Percentiles rank a stretch among this genome's conserved stretches.
phyloP scores from a whole-genome alignment of 2,888 invertebrate species.

The Drosophila maculinotata region DNA sequence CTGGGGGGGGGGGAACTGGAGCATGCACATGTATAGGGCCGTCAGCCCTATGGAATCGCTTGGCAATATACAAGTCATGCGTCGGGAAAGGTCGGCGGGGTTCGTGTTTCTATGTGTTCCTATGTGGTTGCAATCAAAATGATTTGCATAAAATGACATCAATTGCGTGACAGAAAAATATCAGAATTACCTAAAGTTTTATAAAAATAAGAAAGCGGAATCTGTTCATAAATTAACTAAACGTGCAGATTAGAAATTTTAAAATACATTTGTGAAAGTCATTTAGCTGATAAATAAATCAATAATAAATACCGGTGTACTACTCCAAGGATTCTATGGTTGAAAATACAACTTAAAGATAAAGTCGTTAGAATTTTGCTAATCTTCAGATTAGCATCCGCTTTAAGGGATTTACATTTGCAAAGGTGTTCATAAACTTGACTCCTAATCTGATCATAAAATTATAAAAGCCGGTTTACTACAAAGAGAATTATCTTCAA shows the following conservation, averaged over 20 bases:
- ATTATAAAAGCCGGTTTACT: background rate
- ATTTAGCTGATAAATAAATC: constrained; percentile 44
- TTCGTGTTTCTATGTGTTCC: constrained; percentile 1
- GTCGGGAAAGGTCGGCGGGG: constrained; percentile 42
- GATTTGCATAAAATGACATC: constrained; percentile 39
- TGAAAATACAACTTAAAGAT: background rate
- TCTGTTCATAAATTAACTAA: constrained; percentile 30
- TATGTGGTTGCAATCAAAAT: constrained; percentile 33
- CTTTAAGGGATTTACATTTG: background rate
- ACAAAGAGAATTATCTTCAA: constrained; percentile 8
- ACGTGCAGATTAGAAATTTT: constrained; percentile 24
- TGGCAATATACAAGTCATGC: constrained; percentile 25
- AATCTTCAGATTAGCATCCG: constrained; percentile 4
- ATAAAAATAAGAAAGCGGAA: constrained; percentile 20
- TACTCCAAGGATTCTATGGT: constrained; percentile 22
- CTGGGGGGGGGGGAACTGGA: constrained; percentile 1
- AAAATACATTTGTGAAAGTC: constrained; percentile 38
- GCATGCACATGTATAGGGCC: background rate
- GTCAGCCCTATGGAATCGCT: constrained; percentile 3
- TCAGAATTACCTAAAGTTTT: constrained; percentile 8
- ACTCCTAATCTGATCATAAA: constrained; percentile 10
- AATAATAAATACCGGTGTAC: constrained; percentile 14
- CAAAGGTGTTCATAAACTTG: background rate
- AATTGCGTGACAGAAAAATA: constrained; percentile 19
- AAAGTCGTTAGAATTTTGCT: background rate